A percentile compares a stretch with the other conserved stretches of the same genome.
phyloP scores from a whole-genome alignment of 2,113 vertebrate genomes.

The Rafetus swinhoei region DNA sequence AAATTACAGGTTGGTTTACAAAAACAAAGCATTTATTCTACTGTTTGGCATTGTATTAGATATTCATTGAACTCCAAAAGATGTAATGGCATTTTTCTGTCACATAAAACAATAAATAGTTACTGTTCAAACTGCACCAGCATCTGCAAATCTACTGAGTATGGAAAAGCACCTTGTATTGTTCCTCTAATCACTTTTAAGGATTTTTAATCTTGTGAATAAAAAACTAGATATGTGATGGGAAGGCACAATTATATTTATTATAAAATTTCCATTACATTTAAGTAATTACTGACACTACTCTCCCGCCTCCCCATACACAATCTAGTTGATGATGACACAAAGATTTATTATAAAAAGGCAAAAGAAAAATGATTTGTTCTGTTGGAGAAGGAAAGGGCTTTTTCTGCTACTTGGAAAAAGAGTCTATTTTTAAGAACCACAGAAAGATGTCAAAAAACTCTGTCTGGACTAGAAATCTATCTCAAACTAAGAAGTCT shows the following conservation, averaged over 20 bases:
- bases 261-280: background rate
- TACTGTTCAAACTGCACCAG: slow-evolving; percentile 22
- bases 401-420: background rate
- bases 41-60: slow-evolving; percentile 20
- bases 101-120: slow-evolving; percentile 23
- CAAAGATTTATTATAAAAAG: background rate
- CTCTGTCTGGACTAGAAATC: background rate
- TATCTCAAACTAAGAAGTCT: slow-evolving; percentile 20
- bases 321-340: background rate
- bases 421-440: slow-evolving; percentile 17
- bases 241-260: background rate
- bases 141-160: slow-evolving; percentile 32
- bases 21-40: slow-evolving; percentile 31
- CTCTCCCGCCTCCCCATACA: background rate
- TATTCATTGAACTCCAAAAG: slow-evolving; percentile 34
- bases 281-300: background rate
- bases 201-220: slow-evolving; percentile 16
- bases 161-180: slow-evolving; percentile 39
- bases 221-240: background rate
- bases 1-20: background rate
- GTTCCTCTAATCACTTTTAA: slow-evolving; percentile 37
- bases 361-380: background rate
- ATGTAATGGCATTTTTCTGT: slow-evolving; percentile 16
- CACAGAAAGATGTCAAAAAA: background rate
- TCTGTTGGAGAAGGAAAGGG: slow-evolving; percentile 9